Evolutionary conservation across 1,140 invertebrate species (phyloP).

Genomic region (Aphelenchoides besseyi): DNA sequence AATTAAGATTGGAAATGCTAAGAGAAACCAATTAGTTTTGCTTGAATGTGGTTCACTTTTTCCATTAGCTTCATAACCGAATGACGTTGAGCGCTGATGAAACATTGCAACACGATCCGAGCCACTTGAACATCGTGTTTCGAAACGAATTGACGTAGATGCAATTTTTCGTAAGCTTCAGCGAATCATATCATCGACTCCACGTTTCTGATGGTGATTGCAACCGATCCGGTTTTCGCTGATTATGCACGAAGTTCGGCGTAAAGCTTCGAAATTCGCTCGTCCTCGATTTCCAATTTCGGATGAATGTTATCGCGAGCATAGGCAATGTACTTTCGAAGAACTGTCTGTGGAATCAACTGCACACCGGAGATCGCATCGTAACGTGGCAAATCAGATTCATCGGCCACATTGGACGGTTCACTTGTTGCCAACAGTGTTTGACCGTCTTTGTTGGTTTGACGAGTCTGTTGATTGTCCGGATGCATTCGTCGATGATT

Average conservation of each 20-base stretch:
- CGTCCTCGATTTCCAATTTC: constrained; percentile 83
- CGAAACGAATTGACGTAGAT: constrained; percentile 83
- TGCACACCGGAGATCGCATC: constrained; percentile 65
- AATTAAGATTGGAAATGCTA: constrained; percentile 89
- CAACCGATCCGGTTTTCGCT: constrained; percentile 85
- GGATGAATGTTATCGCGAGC: constrained; percentile 87
- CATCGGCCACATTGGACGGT: too few species aligned
- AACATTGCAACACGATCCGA: constrained; percentile 91
- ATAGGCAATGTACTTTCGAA: constrained; percentile 96
- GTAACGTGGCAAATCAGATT: not conserved
- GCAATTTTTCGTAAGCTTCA: constrained; percentile 92
- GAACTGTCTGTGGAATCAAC: constrained; percentile 81
- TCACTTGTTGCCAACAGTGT: not conserved
- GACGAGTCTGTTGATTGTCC: constrained; percentile 56
- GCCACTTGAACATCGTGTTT: constrained; percentile 91
- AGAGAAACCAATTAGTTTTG: not conserved
- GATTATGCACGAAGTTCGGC: constrained; percentile 89
- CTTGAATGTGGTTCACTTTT: constrained; percentile 68
- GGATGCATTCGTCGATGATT: constrained; percentile 88
- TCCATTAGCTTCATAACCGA: constrained; percentile 93
- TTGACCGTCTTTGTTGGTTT: not conserved
- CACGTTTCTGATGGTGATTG: constrained; percentile 95
- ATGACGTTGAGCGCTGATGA: constrained; percentile 96
- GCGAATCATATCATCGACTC: constrained; percentile 95
- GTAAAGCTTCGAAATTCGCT: constrained; percentile 95